Evolutionary conservation across 2,888 invertebrate genomes (phyloP).

Genomic region (Sphecodes monilicornis): DNA sequence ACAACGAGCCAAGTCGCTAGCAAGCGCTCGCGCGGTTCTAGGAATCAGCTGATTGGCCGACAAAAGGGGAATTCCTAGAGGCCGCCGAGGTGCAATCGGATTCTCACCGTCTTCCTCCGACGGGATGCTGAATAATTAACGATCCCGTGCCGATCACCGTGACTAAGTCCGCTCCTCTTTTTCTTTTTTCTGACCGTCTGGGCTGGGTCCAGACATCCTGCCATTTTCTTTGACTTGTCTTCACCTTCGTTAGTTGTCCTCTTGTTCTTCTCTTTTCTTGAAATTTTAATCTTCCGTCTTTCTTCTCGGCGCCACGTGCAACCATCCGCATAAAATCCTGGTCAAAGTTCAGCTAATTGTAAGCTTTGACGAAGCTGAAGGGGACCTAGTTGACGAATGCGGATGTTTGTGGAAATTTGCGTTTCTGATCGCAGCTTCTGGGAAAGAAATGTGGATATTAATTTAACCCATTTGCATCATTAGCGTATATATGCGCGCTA

Average conservation of each 20-base stretch:
- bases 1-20: constrained; percentile 72
- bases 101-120: constrained; percentile 23
- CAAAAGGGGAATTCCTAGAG: constrained; percentile 60
- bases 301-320: not conserved
- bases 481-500: no score
- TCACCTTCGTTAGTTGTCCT: not conserved
- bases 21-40: constrained; percentile 60
- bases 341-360: not conserved
- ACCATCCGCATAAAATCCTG: not conserved
- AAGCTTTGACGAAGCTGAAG: not conserved
- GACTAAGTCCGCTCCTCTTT: constrained; percentile 12
- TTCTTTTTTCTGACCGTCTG: not conserved
- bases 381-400: no score
- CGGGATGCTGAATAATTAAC: constrained; percentile 24
- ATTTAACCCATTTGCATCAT: no score
- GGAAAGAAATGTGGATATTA: not conserved
- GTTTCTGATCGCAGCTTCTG: not conserved
- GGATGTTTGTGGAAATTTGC: not conserved
- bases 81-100: constrained; percentile 11
- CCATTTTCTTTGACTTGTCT: not conserved
- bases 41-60: constrained; percentile 71
- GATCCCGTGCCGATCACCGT: constrained; percentile 1
- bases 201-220: not conserved
- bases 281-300: not conserved
- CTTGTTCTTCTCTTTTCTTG: not conserved